Base-by-base conservation (phyloP, 2,888 invertebrate species). In the Urechis unicinctus region DNA sequence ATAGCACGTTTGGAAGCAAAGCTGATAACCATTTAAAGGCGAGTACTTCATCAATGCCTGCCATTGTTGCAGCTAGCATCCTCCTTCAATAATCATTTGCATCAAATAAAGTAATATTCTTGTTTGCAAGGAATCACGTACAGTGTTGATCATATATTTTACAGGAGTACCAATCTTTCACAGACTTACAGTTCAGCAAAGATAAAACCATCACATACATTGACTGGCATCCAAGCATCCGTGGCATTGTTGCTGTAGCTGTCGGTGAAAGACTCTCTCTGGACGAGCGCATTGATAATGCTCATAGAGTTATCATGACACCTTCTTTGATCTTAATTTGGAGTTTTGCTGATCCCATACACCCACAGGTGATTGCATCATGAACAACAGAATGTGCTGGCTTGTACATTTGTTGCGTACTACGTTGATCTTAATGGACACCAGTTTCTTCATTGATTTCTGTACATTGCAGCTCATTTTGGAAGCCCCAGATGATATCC, bases 331-430 rank as follows among this genome's bases (percentile, higher is more conserved):
- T 79, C 49, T 66, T 78, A 17, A 71, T 79, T 55, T 79, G 79
- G 79, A 77, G 75, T 61, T 78, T 79, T 62, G 64, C 73, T 13
- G 78, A 79, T 57, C 79, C 78, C 24, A 79, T 79, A 48, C 76
- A 78, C 54, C 79, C 79, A 53, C 75, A 77, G 71, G 75, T 75
- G 56, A 42, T 55, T 13, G n/a, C n/a, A 3, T 2, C 1, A 21
- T 2, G 3, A 26, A n/a, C n/a, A n/a, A n/a, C n/a, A n/a, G n/a
- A n/a, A n/a, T n/a, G n/a, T n/a, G n/a, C n/a, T n/a, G n/a, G n/a
- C n/a, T n/a, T n/a, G n/a, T n/a, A n/a, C n/a, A n/a, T n/a, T n/a
- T n/a, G n/a, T n/a, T n/a, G n/a, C n/a, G n/a, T n/a, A n/a, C n/a
- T n/a, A n/a, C n/a, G n/a, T n/a, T n/a, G n/a, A n/a, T n/a, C n/a